phyloP scores from a whole-genome alignment of 2,113 vertebrate genomes.

The Protobothrops mucrosquamatus region DNA sequence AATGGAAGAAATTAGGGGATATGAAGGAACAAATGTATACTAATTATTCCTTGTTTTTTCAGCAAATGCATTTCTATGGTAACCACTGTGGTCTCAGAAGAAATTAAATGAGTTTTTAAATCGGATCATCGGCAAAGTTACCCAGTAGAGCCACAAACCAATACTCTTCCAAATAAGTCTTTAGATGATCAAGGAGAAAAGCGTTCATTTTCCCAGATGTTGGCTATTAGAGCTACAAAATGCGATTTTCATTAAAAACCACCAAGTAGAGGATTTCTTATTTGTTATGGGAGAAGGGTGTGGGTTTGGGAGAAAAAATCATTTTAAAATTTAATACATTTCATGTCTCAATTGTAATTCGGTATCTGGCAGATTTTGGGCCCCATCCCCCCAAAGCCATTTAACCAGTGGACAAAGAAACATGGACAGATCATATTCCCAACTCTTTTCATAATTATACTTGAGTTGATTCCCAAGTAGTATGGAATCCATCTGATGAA shows the following conservation, averaged over 20 bases:
- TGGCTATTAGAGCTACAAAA: conserved; percentile 35
- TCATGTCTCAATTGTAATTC: rapidly evolving
- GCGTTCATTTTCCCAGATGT: conserved; percentile 36
- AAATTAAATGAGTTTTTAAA: conserved; percentile 44
- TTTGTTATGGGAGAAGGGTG: neutral
- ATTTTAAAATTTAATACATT: neutral
- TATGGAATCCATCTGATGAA: neutral
- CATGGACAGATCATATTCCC: neutral
- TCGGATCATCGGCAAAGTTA: conserved; percentile 49
- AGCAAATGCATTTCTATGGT: conserved; percentile 55
- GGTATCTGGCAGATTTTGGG: neutral
- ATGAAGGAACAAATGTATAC: conserved; percentile 63
- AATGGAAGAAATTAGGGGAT: conserved; percentile 71
- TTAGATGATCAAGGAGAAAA: conserved; percentile 42
- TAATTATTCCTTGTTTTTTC: conserved; percentile 64
- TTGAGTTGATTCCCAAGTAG: conserved; percentile 18
- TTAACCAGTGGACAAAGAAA: neutral
- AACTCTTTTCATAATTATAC: neutral
- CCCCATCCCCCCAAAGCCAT: neutral
- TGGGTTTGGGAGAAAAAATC: neutral
- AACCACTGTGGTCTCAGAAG: conserved; percentile 46
- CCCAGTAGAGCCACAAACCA: conserved; percentile 52
- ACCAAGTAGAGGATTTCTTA: conserved; percentile 19
- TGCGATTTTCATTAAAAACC: conserved; percentile 48
- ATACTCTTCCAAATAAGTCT: conserved; percentile 45